Evolutionary conservation across 1,140 invertebrate species (phyloP), one percentile per base, ranked within the genome.

Genomic region (Eulimnadia texana): DNA sequence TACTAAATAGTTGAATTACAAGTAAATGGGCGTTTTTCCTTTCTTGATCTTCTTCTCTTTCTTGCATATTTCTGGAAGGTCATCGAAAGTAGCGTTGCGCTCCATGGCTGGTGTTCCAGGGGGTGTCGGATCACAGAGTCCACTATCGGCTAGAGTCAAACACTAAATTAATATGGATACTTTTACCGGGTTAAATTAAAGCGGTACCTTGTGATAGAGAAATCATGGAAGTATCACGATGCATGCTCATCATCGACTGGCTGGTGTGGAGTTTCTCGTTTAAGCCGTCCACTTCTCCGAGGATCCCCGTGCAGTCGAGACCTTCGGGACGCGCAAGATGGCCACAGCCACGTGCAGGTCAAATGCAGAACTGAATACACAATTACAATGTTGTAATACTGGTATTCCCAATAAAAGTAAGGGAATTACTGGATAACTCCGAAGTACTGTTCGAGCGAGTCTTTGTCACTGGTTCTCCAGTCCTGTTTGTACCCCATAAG

Each of bases 381-480:
- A 2, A 64, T 42, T 50, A 58, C n/a, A n/a, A n/a, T n/a, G n/a
- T n/a, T n/a, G n/a, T n/a, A n/a, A n/a, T n/a, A n/a, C n/a, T n/a
- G n/a, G n/a, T n/a, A n/a, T n/a, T n/a, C n/a, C n/a, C n/a, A n/a
- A n/a, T n/a, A n/a, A n/a, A n/a, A n/a, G n/a, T n/a, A n/a, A n/a
- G n/a, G n/a, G n/a, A n/a, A n/a, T n/a, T 79, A 96, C 89, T 97
- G 92, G 74, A 98, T 85, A 10, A 88, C 79, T 69, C 90, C 86
- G 67, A 97, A 91, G 71, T 97, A 97, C 70, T 90, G 84, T 27
- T 82, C 78, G 6, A 93, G 74, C 62, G 87, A 82, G 29, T 83
- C 77, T 2, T 72, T 73, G 3, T 83, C 75, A 70, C 89, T 89
- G 0, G 75, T 81, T 63, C 81, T 77, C 93, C 94, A 98, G 71